Evolutionary conservation across 1,140 invertebrate species (phyloP).

Genomic region (Drosophila kurseongensis): DNA sequence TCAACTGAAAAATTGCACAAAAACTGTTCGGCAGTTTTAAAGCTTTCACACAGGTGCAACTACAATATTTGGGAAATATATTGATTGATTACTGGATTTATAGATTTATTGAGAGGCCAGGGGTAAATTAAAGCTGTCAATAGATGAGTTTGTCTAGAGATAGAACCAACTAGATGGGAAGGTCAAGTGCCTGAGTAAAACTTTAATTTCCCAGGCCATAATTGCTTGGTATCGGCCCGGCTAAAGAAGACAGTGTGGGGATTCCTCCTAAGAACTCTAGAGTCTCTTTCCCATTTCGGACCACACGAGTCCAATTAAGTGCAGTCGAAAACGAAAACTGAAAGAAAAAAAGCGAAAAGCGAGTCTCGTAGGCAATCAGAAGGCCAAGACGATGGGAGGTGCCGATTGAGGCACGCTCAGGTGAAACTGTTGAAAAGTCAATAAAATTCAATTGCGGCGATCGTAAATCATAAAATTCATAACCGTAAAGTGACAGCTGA

Average conservation of each 20-base stretch:
- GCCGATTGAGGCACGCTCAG: slow-evolving; percentile 55
- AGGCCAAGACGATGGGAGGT: slow-evolving; percentile 44
- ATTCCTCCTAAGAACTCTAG: slow-evolving; percentile 21
- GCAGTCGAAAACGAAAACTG: slow-evolving; percentile 13
- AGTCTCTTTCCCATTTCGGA: slow-evolving; percentile 43
- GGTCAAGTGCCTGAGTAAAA: background rate
- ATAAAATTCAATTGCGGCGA: slow-evolving; percentile 80
- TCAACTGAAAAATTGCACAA: slow-evolving; percentile 1
- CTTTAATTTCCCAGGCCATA: slow-evolving; percentile 31
- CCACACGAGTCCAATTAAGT: slow-evolving; percentile 56
- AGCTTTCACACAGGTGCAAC: slow-evolving; percentile 21
- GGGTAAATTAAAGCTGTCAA: background rate
- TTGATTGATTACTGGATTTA: slow-evolving; percentile 9
- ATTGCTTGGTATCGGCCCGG: slow-evolving; percentile 5
- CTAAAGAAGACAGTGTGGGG: background rate
- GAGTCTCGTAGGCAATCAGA: slow-evolving; percentile 37
- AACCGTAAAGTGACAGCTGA: slow-evolving; percentile 83
- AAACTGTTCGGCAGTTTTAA: background rate
- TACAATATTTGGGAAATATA: background rate
- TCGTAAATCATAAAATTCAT: slow-evolving; percentile 83
- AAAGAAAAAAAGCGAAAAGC: background rate
- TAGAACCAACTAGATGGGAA: no score
- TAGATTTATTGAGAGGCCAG: slow-evolving; percentile 5
- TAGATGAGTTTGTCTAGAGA: slow-evolving; percentile 5
- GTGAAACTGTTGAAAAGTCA: slow-evolving; percentile 80